Percentiles rank a stretch among this genome's conserved stretches.
phyloP scores from a whole-genome alignment of 2,888 invertebrate genomes.

The Acheta domesticus region DNA sequence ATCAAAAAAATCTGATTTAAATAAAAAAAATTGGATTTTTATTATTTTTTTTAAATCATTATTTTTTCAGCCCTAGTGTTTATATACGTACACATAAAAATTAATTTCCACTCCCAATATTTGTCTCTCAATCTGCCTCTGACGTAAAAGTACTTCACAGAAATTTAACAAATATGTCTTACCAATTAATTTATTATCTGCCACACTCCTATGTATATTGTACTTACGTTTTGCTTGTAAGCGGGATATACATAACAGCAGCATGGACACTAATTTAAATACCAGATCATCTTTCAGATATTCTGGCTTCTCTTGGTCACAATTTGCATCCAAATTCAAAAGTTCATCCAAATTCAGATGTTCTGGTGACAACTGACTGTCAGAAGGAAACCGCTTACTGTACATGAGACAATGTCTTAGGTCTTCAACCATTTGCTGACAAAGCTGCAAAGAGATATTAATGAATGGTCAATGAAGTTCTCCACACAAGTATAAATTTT shows the following conservation, averaged over 20 bases:
- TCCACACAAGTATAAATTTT: background rate
- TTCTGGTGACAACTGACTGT: constrained; percentile 43
- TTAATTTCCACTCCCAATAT: no score
- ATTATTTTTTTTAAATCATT: no score
- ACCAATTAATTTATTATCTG: no score
- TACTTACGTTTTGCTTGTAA: constrained; percentile 50
- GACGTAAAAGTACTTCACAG: no score
- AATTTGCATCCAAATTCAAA: background rate
- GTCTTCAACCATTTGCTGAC: constrained; percentile 67
- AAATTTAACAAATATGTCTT: no score
- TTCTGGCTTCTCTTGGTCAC: constrained; percentile 54
- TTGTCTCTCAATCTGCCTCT: no score
- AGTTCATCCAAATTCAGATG: constrained; percentile 46
- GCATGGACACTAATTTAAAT: constrained; percentile 78
- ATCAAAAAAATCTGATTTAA: no score
- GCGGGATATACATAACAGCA: constrained; percentile 75
- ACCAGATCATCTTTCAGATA: constrained; percentile 65
- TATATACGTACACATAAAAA: no score
- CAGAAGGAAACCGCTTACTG: constrained; percentile 42
- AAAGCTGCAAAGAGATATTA: constrained; percentile 48
- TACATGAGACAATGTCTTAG: constrained; percentile 68
- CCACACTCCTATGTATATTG: no score
- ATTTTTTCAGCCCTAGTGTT: no score
- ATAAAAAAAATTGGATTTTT: no score
- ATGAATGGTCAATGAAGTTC: background rate